phyloP scores from a whole-genome alignment of 2,113 vertebrate genomes.

The Myanophis thanlyinensis region DNA sequence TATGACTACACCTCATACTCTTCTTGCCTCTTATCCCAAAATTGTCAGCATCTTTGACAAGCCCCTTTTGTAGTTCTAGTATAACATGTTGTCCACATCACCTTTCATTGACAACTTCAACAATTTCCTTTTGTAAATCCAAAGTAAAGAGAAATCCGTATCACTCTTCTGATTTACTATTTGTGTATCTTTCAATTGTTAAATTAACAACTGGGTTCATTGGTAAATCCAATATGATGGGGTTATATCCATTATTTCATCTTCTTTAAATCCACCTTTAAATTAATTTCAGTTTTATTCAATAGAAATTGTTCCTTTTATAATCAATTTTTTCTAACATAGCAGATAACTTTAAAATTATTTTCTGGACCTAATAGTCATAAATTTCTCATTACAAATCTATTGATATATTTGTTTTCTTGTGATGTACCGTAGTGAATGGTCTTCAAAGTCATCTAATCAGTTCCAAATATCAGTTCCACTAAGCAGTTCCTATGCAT shows the following conservation, averaged over 20 bases:
- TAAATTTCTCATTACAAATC: not conserved
- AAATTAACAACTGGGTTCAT: not conserved
- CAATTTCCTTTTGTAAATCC: not conserved
- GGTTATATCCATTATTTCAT: not conserved
- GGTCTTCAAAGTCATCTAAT: not conserved
- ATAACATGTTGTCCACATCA: not conserved
- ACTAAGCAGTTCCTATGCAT: too few species aligned
- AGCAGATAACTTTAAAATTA: not conserved
- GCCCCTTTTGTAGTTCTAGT: not conserved
- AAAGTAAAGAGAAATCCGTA: not conserved
- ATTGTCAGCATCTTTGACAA: not conserved
- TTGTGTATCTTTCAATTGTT: not conserved
- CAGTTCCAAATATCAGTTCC: not conserved
- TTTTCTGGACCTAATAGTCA: not conserved
- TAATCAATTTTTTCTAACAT: not conserved
- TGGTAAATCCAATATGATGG: not conserved
- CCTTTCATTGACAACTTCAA: not conserved
- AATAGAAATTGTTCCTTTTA: not conserved
- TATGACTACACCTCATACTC: not conserved
- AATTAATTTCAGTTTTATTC: not conserved
- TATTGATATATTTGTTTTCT: not conserved
- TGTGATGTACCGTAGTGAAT: not conserved
- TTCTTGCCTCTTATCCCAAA: not conserved
- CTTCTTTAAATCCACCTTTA: not conserved
- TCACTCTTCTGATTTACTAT: not conserved